Evolutionary conservation across 2,888 invertebrate species (phyloP).

Genomic region (Paralinhomoeus sp.): DNA sequence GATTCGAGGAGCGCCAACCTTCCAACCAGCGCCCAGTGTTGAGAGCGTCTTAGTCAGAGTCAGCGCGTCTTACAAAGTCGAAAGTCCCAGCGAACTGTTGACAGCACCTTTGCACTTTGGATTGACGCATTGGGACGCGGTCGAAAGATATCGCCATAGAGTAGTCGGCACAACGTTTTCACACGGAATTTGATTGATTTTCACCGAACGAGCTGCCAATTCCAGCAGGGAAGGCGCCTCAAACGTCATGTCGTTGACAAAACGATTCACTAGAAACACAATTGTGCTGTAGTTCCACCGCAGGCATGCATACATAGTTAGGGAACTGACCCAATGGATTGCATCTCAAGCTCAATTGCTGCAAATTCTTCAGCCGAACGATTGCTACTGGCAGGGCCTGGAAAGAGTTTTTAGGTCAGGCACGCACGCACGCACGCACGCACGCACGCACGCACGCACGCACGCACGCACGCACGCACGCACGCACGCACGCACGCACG

Average conservation of each 20-base stretch:
- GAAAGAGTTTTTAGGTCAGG: too few species aligned
- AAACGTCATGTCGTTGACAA: conserved; percentile 75
- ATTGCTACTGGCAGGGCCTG: conserved; percentile 71
- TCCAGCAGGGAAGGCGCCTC: conserved; percentile 73
- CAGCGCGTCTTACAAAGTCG: too few species aligned
- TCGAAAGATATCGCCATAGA: conserved; percentile 52
- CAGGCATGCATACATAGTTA: too few species aligned
- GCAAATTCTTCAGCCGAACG: conserved; percentile 62
- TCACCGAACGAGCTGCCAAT: conserved; percentile 62
- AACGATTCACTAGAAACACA: conserved; percentile 69
- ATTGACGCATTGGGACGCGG: conserved; percentile 83
- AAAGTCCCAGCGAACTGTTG: too few species aligned
- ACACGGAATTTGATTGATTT: conserved; percentile 46
- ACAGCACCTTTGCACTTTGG: conserved; percentile 75
- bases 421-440: too few species aligned
- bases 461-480: too few species aligned
- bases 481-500: too few species aligned
- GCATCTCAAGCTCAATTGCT: conserved; percentile 60
- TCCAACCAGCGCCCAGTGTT: too few species aligned
- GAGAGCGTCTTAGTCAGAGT: too few species aligned
- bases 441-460: too few species aligned
- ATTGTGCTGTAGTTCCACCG: too few species aligned
- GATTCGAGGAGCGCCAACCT: too few species aligned
- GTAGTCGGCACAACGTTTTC: conserved; percentile 42
- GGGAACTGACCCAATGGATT: conserved; percentile 33